Percentiles rank a stretch among this genome's conserved stretches.
Conservation (phyloP, 2,797 vertebrate species). For the Atherinosoma microstoma region DNA sequence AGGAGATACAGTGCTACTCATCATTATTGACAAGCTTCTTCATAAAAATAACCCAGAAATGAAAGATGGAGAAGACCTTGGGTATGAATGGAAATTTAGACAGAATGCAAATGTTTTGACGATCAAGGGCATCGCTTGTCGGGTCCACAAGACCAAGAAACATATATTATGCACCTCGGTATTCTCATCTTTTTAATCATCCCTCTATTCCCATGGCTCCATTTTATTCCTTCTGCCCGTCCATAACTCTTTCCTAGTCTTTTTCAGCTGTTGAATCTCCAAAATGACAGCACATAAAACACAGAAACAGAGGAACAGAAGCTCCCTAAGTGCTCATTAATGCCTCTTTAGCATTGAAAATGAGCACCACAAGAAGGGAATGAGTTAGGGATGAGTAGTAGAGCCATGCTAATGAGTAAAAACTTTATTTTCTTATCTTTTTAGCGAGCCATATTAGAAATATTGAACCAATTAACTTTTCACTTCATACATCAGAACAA, state of each 20-base stretch:
- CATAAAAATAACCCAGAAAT: constrained; percentile 72
- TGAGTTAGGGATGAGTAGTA: constrained; percentile 44
- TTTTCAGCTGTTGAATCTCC: constrained; percentile 34
- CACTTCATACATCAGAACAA: background rate
- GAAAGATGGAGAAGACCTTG: constrained; percentile 76
- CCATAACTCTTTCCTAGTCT: constrained; percentile 39
- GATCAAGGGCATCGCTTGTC: constrained; percentile 75
- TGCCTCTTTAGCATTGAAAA: constrained; percentile 64
- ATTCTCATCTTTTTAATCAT: constrained; percentile 41
- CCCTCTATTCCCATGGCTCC: constrained; percentile 12
- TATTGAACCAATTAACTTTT: constrained; percentile 43
- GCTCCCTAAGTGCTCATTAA: constrained; percentile 70
- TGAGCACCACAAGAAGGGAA: constrained; percentile 56
- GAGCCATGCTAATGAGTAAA: constrained; percentile 56
- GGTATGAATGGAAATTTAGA: constrained; percentile 41
- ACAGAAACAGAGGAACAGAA: constrained; percentile 47
- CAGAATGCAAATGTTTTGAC: constrained; percentile 65
- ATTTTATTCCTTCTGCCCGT: constrained; percentile 12
- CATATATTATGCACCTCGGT: constrained; percentile 44
- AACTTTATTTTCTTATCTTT: constrained; percentile 53
- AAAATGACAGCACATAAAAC: constrained; percentile 63
- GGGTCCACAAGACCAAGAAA: constrained; percentile 53
- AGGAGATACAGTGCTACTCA: constrained; percentile 66
- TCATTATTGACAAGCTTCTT: constrained; percentile 89
- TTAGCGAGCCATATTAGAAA: constrained; percentile 18